These are phyloP conservation scores for Tethya wilhelma DNA, from an alignment of 37 sponge, comb jelly and placozoan species.

Conservation along the genomic window DNA sequence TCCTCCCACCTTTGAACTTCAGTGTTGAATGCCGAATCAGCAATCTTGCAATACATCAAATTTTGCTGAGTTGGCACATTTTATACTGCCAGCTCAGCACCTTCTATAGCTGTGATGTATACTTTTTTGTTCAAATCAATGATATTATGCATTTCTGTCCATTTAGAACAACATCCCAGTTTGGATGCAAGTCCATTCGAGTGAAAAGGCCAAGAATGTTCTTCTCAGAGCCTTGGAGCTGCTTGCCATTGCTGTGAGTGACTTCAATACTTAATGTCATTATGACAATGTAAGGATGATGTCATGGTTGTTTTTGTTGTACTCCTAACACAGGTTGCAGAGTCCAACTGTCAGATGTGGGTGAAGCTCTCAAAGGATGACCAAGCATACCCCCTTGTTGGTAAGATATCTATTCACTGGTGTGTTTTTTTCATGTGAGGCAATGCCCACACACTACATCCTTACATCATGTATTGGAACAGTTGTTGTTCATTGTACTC, in stretches of 20 bases:
- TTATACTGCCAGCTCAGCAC: not conserved
- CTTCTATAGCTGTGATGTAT: not conserved
- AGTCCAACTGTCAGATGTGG: slow-evolving; percentile 59
- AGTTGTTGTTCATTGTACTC: not conserved
- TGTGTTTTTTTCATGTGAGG: not conserved
- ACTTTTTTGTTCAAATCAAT: not conserved
- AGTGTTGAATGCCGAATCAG: not conserved
- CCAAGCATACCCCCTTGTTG: slow-evolving; percentile 21
- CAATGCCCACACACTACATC: not conserved
- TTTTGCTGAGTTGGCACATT: no score
- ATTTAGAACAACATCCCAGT: slow-evolving; percentile 23
- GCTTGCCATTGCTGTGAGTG: slow-evolving; percentile 55
- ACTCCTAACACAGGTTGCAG: slow-evolving; percentile 21
- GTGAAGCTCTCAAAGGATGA: slow-evolving; percentile 68
- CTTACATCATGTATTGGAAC: not conserved
- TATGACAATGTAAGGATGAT: not conserved
- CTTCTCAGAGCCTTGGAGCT: slow-evolving; percentile 40
- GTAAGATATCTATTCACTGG: slow-evolving; percentile 6
- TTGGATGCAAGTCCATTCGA: slow-evolving; percentile 25
- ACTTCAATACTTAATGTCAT: not conserved
- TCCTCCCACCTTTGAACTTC: not conserved
- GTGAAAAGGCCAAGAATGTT: slow-evolving; percentile 36
- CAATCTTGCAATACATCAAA: not conserved
- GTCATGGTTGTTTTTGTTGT: not conserved
- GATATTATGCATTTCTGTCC: slow-evolving; percentile 2